phyloP scores from a whole-genome alignment of 2,113 vertebrate species.

The Entomyzon cyanotis region DNA sequence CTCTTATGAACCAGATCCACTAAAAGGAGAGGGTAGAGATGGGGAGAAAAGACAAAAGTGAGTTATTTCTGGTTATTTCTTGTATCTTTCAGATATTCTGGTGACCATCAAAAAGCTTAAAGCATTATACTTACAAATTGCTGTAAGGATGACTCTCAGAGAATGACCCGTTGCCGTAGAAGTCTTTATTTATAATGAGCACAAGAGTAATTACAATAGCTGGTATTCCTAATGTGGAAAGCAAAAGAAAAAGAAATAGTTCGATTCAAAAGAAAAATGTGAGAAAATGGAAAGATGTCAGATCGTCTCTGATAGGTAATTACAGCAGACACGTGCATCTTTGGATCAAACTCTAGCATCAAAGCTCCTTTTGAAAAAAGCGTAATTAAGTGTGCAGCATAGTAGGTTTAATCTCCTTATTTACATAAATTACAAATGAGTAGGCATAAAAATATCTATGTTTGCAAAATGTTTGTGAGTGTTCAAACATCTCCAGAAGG shows the following conservation, averaged over 20 bases:
- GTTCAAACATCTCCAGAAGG: slow-evolving; percentile 67
- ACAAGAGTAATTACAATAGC: slow-evolving; percentile 76
- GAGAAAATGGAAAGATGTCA: neutral
- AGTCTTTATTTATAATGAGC: slow-evolving; percentile 76
- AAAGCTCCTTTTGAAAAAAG: neutral
- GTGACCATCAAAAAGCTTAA: neutral
- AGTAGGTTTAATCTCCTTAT: slow-evolving; percentile 18
- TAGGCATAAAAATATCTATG: slow-evolving; percentile 61
- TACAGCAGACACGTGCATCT: neutral
- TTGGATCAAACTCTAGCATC: neutral
- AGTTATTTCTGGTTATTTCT: neutral
- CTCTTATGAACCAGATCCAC: neutral
- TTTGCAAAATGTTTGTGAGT: slow-evolving; percentile 71
- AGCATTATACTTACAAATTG: slow-evolving; percentile 79
- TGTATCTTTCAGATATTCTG: neutral
- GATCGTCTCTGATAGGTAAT: neutral
- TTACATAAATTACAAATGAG: slow-evolving; percentile 60
- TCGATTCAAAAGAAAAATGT: neutral
- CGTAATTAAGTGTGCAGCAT: neutral
- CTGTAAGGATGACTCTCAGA: neutral
- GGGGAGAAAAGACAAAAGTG: neutral
- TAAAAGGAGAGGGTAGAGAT: neutral
- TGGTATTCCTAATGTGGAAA: slow-evolving; percentile 80
- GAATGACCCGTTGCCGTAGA: slow-evolving; percentile 70
- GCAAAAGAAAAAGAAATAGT: neutral